Evolutionary conservation across 2,113 vertebrate species (phyloP), one percentile per base, ranked within the genome.

Genomic region (Rattus norvegicus): DNA sequence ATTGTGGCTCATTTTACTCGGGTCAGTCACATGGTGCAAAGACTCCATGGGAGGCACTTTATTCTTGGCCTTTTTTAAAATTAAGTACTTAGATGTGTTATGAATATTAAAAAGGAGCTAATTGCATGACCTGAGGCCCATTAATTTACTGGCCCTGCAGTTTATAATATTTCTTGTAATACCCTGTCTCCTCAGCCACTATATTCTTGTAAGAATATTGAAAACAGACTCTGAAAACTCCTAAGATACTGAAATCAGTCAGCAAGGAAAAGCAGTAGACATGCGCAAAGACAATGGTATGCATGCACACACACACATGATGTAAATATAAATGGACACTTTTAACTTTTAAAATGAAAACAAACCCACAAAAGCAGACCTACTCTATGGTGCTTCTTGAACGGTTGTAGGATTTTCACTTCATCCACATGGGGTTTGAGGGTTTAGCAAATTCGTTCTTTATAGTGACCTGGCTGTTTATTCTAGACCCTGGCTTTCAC

Each of bases 151-250:
- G 90, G 10, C 59, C 61, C 86, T 80, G 28, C 10, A 88, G 3
- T 86, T 89, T 81, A 12, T 14, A 11, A 2, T 79, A n/a, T 89
- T 96, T 63, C 90, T 96, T 93, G 67, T 93, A 56, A 89, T 86
- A 77, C 20, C 11, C 9, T 61, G 91, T 12, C 14, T 54, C 36
- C 65, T 90, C 39, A 83, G 24, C 30, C 87, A n/a, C 12, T 1
- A 26, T 73, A 69, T 83, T 94, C 75, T 0, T 72, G 54, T 90
- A 10, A 86, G 28, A 94, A 80, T 52, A 67, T 73, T 4, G 54
- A 14, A 1, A 69, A 54, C 56, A 63, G 30, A 96, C 1, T 65
- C 7, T 86, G 13, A 22, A 59, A 59, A 91, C 77, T 4, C 24
- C 54, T 92, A 47, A 91, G 59, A 43, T 26, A 84, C 81, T 43